phyloP scores from a whole-genome alignment of 2,113 vertebrate genomes.

The Nanorana parkeri region DNA sequence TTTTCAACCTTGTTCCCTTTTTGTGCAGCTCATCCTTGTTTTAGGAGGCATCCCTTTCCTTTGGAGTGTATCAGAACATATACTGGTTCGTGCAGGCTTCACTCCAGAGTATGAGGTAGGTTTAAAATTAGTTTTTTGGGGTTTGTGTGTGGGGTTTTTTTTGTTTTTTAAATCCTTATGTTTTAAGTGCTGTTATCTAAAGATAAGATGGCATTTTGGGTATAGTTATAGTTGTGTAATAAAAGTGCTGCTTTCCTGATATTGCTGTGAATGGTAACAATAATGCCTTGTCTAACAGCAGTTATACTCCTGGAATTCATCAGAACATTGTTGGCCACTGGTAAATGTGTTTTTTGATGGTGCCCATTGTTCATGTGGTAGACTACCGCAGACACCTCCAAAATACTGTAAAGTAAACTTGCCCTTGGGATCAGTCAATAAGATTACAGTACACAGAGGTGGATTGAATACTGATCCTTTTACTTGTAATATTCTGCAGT shows the following conservation, averaged over 20 bases:
- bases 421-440: too few species aligned
- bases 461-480: too few species aligned
- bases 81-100: slow-evolving; percentile 82
- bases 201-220: neutral
- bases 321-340: too few species aligned
- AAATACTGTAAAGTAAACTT: too few species aligned
- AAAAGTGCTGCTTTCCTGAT: neutral
- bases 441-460: too few species aligned
- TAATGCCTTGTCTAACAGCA: too few species aligned
- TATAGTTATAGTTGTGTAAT: neutral
- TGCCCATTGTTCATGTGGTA: too few species aligned
- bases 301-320: too few species aligned
- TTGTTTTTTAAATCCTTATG: neutral
- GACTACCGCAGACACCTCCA: too few species aligned
- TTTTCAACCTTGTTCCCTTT: neutral
- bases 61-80: slow-evolving; percentile 84
- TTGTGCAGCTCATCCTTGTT: slow-evolving; percentile 87
- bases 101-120: slow-evolving; percentile 88
- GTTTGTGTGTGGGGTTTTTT: too few species aligned
- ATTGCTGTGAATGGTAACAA: neutral
- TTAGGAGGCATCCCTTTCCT: slow-evolving; percentile 95
- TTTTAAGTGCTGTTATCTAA: neutral
- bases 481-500: too few species aligned
- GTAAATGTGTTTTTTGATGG: too few species aligned
- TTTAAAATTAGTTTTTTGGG: neutral